Evolutionary conservation across 2,113 vertebrate species (phyloP).

Genomic region (Empidonax alnorum): DNA sequence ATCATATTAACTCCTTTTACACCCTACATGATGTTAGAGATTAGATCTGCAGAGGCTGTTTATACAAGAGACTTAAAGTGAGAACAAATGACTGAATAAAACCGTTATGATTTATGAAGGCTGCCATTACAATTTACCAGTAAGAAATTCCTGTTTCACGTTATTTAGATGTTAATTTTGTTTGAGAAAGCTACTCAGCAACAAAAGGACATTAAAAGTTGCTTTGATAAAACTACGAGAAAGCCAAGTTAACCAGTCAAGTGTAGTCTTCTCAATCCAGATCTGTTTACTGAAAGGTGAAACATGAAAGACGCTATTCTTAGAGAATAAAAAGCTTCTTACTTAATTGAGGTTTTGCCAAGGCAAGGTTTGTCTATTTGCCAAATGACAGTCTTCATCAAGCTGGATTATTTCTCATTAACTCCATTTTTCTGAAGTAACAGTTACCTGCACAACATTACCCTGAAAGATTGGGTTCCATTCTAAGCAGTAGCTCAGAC

Average conservation of each 20-base stretch:
- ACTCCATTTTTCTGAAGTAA: neutral
- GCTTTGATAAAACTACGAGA: neutral
- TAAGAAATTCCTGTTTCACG: neutral
- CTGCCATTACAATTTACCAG: neutral
- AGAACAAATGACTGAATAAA: neutral
- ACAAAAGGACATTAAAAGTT: neutral
- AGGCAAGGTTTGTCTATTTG: constrained; percentile 28
- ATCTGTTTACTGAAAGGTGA: constrained; percentile 56
- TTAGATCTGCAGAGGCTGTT: neutral
- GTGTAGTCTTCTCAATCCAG: constrained; percentile 19
- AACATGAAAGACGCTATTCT: constrained; percentile 63
- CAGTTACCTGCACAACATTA: neutral
- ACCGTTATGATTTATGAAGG: neutral
- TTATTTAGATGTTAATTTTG: neutral
- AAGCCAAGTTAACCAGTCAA: constrained; percentile 38
- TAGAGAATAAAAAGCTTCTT: constrained; percentile 64
- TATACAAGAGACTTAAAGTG: neutral
- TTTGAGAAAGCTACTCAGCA: neutral
- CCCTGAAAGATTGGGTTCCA: neutral
- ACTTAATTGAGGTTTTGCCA: constrained; percentile 39
- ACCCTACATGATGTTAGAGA: neutral
- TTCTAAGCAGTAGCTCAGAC: neutral
- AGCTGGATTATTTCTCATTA: constrained; percentile 9
- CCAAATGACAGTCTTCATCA: constrained; percentile 37
- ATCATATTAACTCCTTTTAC: neutral